Base-by-base conservation (phyloP, 2,113 vertebrate species). In the Miniopterus natalensis region DNA sequence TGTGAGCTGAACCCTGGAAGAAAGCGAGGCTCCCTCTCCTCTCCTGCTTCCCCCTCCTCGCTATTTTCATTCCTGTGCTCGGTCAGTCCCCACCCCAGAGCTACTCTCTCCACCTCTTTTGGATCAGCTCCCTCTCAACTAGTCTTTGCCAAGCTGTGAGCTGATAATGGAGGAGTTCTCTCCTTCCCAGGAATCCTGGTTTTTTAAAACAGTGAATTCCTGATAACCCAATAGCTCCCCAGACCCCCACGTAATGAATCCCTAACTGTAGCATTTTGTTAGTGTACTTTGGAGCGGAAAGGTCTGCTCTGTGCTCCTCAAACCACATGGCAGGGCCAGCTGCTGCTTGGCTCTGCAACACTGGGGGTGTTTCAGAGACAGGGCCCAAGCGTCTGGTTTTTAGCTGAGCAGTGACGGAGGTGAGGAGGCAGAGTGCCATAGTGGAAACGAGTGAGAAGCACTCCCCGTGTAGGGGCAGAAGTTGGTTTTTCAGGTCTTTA, bases 151-250 rank as follows among this genome's bases (percentile, higher is more conserved):
- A 51, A 84, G 55, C 61, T 47, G 11, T 55, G 61, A 97, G 73
- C 63, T 73, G 84, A 40, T 83, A 68, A 88, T 25, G 66, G 6
- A 81, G 81, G 45, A n/a, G 17, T 71, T 68, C 81, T 65, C 74
- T 94, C 94, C 55, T 45, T 85, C 45, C 25, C 55, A 47, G 63
- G 61, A 91, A 83, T 81, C 40, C 71, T 90, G 78, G 47, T 42
- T 75, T 95, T 85, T 80, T 23, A 40, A 78, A 94, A n/a, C 86
- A 83, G 77, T 85, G 70, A 78, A 51, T 95, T 74, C 42, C 79
- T 81, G 13, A 84, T 87, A 93, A 66, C 47, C 47, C 81, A 49
- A 51, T 25, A 27, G 51, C 49, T 79, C 85, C 71, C 73, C 11
- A 42, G 63, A 77, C 49, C 45, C 55, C 78, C 29, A 29, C 49